Evolutionary conservation across 2,888 invertebrate genomes (phyloP).

Genomic region (Lysandra bellargus): DNA sequence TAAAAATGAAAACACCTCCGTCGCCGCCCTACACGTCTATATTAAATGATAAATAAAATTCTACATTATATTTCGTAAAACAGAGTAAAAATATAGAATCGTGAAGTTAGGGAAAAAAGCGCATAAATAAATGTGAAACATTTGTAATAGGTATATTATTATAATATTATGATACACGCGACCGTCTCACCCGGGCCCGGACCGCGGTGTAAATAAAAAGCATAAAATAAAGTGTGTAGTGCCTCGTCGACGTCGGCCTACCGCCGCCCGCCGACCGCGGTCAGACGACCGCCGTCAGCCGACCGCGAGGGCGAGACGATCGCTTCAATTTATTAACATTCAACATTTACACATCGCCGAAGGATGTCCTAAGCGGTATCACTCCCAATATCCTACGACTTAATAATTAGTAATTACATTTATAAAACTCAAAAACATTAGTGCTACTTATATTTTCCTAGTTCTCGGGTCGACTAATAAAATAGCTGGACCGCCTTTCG

Average conservation of each 20-base stretch:
- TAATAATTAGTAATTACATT: slow-evolving; percentile 38
- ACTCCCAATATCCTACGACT: slow-evolving; percentile 56
- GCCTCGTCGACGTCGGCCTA: neutral
- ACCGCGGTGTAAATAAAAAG: slow-evolving; percentile 28
- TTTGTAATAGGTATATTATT: slow-evolving; percentile 59
- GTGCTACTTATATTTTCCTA: slow-evolving; percentile 33
- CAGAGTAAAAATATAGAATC: slow-evolving; percentile 66
- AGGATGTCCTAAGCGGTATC: slow-evolving; percentile 66
- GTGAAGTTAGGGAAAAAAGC: slow-evolving; percentile 69
- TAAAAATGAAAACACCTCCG: slow-evolving; percentile 4
- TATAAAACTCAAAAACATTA: slow-evolving; percentile 35
- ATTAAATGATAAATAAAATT: slow-evolving; percentile 27
- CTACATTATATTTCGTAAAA: slow-evolving; percentile 37
- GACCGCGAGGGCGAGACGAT: slow-evolving; percentile 55
- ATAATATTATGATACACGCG: slow-evolving; percentile 56
- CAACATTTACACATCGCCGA: slow-evolving; percentile 73
- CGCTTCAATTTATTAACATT: slow-evolving; percentile 63
- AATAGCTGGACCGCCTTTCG: slow-evolving; percentile 11
- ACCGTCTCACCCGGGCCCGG: slow-evolving; percentile 56
- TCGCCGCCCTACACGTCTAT: slow-evolving; percentile 1
- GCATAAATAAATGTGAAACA: slow-evolving; percentile 62
- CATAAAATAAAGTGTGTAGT: slow-evolving; percentile 1
- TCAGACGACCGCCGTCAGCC: neutral
- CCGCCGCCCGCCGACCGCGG: neutral
- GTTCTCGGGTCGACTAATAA: slow-evolving; percentile 29